A percentile compares a stretch with the other conserved stretches of the same genome.
phyloP scores from a whole-genome alignment of 2,888 invertebrate species.

The Trachelus iudaicus region DNA sequence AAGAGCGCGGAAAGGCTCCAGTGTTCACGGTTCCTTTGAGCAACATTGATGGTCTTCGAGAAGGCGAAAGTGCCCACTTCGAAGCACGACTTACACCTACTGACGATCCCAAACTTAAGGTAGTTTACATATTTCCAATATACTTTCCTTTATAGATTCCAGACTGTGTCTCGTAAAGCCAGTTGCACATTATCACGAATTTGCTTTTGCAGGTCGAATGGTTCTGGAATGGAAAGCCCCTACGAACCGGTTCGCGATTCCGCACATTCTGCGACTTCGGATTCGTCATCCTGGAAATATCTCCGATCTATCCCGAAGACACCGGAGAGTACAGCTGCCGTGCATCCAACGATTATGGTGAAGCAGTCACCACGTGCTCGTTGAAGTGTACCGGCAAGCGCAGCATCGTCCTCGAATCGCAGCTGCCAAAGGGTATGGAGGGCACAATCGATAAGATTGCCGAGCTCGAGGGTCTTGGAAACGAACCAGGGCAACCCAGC shows the following conservation, averaged over 20 bases:
- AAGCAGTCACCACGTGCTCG: conserved; percentile 88
- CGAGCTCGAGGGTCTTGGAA: conserved; percentile 87
- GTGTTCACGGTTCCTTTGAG: conserved; percentile 90
- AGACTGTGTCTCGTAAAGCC: no score
- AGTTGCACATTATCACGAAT: neutral
- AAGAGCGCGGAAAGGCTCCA: conserved; percentile 86
- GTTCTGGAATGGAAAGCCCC: conserved; percentile 93
- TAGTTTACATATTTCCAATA: conserved; percentile 43
- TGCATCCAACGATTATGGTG: conserved; percentile 88
- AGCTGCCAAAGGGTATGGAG: conserved; percentile 93
- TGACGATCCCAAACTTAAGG: conserved; percentile 89
- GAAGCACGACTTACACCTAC: conserved; percentile 90
- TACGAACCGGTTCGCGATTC: conserved; percentile 90
- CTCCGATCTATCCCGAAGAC: conserved; percentile 96
- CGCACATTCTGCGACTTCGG: conserved; percentile 98
- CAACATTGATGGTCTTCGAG: conserved; percentile 86
- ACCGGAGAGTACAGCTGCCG: conserved; percentile 92
- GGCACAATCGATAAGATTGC: conserved; percentile 94
- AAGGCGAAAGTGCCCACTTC: conserved; percentile 92
- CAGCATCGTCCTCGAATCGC: conserved; percentile 91
- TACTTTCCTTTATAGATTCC: neutral
- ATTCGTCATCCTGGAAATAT: conserved; percentile 96
- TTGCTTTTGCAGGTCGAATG: conserved; percentile 78
- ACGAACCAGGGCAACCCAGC: conserved; percentile 73
- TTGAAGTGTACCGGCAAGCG: conserved; percentile 94